These are phyloP conservation scores for Lepidochrysops patricia DNA, from an alignment of 2,888 invertebrate genomes.

Conservation along the genomic window DNA sequence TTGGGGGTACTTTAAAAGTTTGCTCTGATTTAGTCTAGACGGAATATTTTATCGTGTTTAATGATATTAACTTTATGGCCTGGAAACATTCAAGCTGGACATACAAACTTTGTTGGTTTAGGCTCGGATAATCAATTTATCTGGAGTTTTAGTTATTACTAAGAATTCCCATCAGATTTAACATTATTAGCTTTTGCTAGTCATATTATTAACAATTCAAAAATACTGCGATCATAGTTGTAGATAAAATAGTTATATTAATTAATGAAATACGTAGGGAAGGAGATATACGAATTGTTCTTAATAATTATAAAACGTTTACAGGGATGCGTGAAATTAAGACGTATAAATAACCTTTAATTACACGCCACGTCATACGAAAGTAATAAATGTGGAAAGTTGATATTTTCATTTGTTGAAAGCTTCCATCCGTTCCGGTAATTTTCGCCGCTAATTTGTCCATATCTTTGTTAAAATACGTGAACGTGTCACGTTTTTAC, in stretches of 20 bases:
- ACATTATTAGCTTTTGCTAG: too few relatives aligned
- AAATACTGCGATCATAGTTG: too few relatives aligned
- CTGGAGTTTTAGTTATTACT: background rate
- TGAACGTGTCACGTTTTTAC: conserved; percentile 34
- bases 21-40: conserved; percentile 52
- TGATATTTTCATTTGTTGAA: conserved; percentile 15
- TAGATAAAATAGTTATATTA: background rate
- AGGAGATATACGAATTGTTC: background rate
- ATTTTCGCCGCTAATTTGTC: conserved; percentile 51
- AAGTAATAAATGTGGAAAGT: conserved; percentile 11
- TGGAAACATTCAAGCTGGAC: conserved; percentile 12
- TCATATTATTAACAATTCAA: too few relatives aligned
- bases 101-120: background rate
- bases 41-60: conserved; percentile 36
- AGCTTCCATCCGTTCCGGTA: conserved; percentile 37
- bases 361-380: conserved; percentile 3
- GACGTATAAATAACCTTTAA: background rate
- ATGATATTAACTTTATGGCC: conserved; percentile 23
- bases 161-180: too few relatives aligned
- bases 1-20: conserved; percentile 51
- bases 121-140: background rate
- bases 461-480: conserved; percentile 44
- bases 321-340: background rate
- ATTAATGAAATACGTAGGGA: background rate
- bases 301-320: background rate